phyloP scores from a whole-genome alignment of 2,888 invertebrate species.

The Teinopalpus imperialis region DNA sequence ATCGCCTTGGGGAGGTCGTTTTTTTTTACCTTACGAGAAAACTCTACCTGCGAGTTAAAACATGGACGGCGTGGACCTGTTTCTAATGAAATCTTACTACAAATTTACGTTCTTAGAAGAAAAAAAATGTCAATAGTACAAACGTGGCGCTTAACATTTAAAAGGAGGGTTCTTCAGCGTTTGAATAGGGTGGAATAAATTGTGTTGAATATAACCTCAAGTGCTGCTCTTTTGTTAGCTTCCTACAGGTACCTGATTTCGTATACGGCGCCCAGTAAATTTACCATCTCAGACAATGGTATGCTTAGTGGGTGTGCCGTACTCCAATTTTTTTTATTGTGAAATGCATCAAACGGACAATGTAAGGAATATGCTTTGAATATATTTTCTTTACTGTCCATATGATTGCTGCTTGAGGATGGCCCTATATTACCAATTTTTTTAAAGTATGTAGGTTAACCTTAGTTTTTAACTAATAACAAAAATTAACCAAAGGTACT shows the following conservation, averaged over 20 bases:
- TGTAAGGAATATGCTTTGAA: background rate
- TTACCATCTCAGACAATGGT: conserved; percentile 44
- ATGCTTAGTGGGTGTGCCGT: conserved; percentile 45
- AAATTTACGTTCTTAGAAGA: conserved; percentile 51
- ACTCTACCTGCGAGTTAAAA: conserved; percentile 55
- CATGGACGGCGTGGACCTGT: conserved; percentile 46
- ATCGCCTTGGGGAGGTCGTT: conserved; percentile 58
- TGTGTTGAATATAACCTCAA: conserved; percentile 48
- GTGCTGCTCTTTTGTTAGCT: conserved; percentile 43
- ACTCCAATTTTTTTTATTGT: conserved; percentile 8
- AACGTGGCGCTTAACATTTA: conserved; percentile 62
- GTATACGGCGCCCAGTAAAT: conserved; percentile 40
- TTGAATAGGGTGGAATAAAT: conserved; percentile 50
- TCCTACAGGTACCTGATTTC: conserved; percentile 42
- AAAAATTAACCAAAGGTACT: no score
- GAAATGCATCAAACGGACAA: background rate
- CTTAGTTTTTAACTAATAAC: no score
- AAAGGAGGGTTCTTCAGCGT: conserved; percentile 41
- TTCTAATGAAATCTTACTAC: conserved; percentile 59
- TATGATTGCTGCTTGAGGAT: no score
- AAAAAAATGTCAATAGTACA: conserved; percentile 56
- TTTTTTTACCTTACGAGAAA: conserved; percentile 42
- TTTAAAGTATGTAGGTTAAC: no score
- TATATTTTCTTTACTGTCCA: no score
- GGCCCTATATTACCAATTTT: no score